Evolutionary conservation across 2,797 vertebrate genomes (phyloP).

Genomic region (Apogon talboti): DNA sequence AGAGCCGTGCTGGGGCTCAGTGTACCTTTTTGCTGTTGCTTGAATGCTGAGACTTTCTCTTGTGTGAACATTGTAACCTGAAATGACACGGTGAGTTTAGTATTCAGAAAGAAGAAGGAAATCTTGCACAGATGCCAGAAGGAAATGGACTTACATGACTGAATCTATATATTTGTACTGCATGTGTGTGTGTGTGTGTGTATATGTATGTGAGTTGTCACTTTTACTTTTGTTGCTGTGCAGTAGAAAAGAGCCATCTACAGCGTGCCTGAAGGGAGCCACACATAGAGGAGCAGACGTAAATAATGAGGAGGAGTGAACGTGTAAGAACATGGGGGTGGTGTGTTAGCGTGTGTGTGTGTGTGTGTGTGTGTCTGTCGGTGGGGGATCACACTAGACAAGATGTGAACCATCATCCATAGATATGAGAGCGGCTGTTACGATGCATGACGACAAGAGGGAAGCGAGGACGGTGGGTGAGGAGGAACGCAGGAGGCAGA

Average conservation of each 20-base stretch:
- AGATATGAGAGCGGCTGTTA: conserved; percentile 38
- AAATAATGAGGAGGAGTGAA: conserved; percentile 28
- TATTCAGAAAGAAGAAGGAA: conserved; percentile 22
- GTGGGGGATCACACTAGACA: conserved; percentile 43
- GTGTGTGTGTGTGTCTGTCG: conserved; percentile 2
- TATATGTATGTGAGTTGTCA: too few relatives aligned
- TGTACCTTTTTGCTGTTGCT: conserved; percentile 20
- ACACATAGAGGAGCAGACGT: conserved; percentile 31
- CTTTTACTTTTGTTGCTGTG: conserved; percentile 18
- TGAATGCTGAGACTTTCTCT: conserved; percentile 28
- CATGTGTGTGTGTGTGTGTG: conserved; percentile 24
- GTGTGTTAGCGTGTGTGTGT: conserved; percentile 2
- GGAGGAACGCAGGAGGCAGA: conserved; percentile 34
- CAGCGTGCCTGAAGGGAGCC: conserved; percentile 37
- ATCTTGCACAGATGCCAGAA: background rate
- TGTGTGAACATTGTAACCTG: conserved; percentile 1
- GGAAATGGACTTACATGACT: conserved; percentile 10
- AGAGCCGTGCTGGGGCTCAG: conserved; percentile 8
- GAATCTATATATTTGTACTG: background rate
- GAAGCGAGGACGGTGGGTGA: conserved; percentile 3
- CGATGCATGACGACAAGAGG: conserved; percentile 35
- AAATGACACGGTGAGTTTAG: conserved; percentile 8
- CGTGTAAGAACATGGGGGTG: conserved; percentile 14
- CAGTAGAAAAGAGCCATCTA: conserved; percentile 46
- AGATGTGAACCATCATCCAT: conserved; percentile 57